phyloP scores from a whole-genome alignment of 2,888 invertebrate species.

The Lasius platythorax region DNA sequence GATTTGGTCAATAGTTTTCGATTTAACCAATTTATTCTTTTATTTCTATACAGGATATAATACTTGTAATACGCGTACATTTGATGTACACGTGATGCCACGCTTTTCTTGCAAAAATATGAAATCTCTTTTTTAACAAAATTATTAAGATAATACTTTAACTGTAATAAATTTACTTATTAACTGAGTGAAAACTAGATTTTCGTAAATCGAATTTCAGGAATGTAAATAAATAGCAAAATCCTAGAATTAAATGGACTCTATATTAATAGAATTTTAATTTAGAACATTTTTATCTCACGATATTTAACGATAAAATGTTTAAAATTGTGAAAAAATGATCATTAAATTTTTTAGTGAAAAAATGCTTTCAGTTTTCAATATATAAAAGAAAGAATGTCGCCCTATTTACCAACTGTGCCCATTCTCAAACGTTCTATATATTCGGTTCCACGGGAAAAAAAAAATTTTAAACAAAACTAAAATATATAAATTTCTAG shows the following conservation, averaged over 20 bases:
- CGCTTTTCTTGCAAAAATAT: neutral
- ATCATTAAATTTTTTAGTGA: neutral
- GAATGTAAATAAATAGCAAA: conserved; percentile 10
- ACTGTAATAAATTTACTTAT: too few relatives aligned
- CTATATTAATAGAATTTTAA: neutral
- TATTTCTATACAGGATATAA: neutral
- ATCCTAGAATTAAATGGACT: neutral
- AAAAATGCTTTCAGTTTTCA: neutral
- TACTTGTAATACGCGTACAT: neutral
- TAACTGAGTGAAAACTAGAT: neutral
- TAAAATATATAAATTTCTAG: conserved; percentile 1
- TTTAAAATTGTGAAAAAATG: neutral
- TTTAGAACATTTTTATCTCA: neutral
- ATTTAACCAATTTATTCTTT: neutral
- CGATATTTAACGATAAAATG: neutral
- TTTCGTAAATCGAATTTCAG: neutral
- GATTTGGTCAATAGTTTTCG: neutral
- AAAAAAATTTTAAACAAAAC: neutral
- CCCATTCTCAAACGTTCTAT: neutral
- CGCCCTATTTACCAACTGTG: neutral
- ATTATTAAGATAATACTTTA: neutral
- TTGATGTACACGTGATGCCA: neutral
- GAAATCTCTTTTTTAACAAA: neutral
- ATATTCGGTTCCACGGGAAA: neutral
- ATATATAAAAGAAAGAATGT: neutral